Base-by-base conservation (phyloP, 2,888 invertebrate species). In the Diarsia brunnea region DNA sequence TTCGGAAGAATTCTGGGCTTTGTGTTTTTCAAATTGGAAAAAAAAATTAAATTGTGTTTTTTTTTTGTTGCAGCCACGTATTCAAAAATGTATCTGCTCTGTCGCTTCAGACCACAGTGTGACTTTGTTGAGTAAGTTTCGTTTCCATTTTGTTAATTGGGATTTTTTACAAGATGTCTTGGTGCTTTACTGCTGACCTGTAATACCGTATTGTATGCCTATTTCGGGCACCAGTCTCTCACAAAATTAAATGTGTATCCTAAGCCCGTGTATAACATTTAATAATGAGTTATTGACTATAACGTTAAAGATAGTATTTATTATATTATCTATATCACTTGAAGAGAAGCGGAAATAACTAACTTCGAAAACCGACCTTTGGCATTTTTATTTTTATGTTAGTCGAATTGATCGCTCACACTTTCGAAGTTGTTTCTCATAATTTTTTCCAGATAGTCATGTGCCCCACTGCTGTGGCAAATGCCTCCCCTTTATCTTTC, bases 61-160 rank as follows among this genome's bases (percentile, higher is more conserved):
- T 58, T 8, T 63, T 43, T 88, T 88, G 71, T 94, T 97, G 7
- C 96, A 99, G 99, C 97, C 98, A 11, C 97, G 99, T 66, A 98
- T 99, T 72, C 98, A 99, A 91, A 98, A 99, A 89, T 99, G 99
- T 89, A 98, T 99, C 72, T 99, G 99, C 93, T 98, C 99, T 4
- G 99, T 99, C 5, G 99, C 99, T 0, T 99, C 98, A 0, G 99
- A 99, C 93, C 99, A 99, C 96, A 99, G 99, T 38, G 99, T 99
- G 0, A 99, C 99, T 0, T 97, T 99, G 74, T 96, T 99, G 4
- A 99, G 99, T 95, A 92, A 97, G 94, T 63, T 45, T 47, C 19
- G 24, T 16, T 58, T 55, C 24, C 14, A 14, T 24, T 24, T 2
- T 24, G 55, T 2, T 53, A 24, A 14, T 49, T 49, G 49, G 0